Evolutionary conservation across 2,888 invertebrate genomes (phyloP).

Genomic region (Linnaemya tessellans): DNA sequence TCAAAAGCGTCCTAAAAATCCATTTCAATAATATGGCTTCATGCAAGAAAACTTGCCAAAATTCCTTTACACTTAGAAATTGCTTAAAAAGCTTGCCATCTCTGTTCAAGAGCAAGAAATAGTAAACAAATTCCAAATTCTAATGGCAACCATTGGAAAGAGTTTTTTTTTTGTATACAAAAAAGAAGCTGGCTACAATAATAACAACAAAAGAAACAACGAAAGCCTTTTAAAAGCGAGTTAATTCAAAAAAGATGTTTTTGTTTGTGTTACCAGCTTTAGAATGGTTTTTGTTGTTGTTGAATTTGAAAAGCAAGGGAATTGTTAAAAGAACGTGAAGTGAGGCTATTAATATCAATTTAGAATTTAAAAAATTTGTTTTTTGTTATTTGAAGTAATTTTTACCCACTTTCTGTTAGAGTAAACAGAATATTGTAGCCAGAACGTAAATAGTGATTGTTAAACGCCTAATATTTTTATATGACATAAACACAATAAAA

Average conservation of each 20-base stretch:
- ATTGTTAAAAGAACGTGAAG: background rate
- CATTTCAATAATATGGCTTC: too few relatives aligned
- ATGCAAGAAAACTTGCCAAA: too few relatives aligned
- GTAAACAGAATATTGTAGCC: background rate
- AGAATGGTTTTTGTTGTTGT: slow-evolving; percentile 14
- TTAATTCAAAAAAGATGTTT: slow-evolving; percentile 19
- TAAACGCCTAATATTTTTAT: too few relatives aligned
- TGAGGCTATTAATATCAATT: slow-evolving; percentile 11
- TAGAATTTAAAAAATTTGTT: background rate
- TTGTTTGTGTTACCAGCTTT: background rate
- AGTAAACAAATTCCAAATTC: background rate
- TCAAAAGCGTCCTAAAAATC: too few relatives aligned
- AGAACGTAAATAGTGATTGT: background rate
- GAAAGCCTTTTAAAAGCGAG: slow-evolving; percentile 39
- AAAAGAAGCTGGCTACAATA: slow-evolving; percentile 23
- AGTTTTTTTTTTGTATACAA: slow-evolving; percentile 2
- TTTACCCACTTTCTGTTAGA: background rate
- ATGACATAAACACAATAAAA: too few relatives aligned
- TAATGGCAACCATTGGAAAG: slow-evolving; percentile 11
- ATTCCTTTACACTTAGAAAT: too few relatives aligned
- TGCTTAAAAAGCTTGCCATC: too few relatives aligned
- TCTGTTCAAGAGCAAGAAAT: too few relatives aligned
- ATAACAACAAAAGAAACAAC: slow-evolving; percentile 3
- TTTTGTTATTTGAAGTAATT: too few relatives aligned
- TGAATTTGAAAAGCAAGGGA: background rate